Conservation (phyloP, 1,140 invertebrate genomes). For the Bombus pyrosoma region DNA sequence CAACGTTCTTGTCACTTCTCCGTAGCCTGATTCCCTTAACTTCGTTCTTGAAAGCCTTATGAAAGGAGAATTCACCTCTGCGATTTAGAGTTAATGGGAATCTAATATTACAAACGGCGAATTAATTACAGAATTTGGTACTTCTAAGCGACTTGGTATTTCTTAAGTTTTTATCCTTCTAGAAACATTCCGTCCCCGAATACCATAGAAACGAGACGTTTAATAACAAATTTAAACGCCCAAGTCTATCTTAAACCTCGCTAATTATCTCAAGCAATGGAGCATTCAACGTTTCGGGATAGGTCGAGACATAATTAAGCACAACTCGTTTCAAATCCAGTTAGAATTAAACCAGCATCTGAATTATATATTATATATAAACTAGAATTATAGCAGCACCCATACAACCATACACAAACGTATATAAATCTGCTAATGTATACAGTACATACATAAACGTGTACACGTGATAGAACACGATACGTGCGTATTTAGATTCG, state of each 20-base stretch:
- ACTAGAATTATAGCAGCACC: too few relatives aligned
- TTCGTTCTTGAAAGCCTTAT: not conserved
- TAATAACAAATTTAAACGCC: not conserved
- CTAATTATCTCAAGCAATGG: too few relatives aligned
- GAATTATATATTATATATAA: too few relatives aligned
- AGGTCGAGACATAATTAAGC: not conserved
- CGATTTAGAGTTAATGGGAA: not conserved
- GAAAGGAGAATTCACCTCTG: not conserved
- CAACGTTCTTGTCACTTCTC: not conserved
- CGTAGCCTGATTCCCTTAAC: not conserved
- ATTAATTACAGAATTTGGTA: too few relatives aligned
- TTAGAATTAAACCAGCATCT: not conserved
- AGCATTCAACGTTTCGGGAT: not conserved
- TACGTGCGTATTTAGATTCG: not conserved
- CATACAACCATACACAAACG: not conserved
- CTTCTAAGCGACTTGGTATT: too few relatives aligned
- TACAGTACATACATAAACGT: too few relatives aligned
- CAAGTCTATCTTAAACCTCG: not conserved
- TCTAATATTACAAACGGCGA: not conserved
- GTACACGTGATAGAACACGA: not conserved
- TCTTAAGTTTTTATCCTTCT: too few relatives aligned
- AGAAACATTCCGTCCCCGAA: too few relatives aligned
- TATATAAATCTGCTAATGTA: not conserved
- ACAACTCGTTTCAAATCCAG: not conserved
- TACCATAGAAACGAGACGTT: not conserved